phyloP scores from a whole-genome alignment of 2,113 vertebrate species.

The Pangasianodon gigas region DNA sequence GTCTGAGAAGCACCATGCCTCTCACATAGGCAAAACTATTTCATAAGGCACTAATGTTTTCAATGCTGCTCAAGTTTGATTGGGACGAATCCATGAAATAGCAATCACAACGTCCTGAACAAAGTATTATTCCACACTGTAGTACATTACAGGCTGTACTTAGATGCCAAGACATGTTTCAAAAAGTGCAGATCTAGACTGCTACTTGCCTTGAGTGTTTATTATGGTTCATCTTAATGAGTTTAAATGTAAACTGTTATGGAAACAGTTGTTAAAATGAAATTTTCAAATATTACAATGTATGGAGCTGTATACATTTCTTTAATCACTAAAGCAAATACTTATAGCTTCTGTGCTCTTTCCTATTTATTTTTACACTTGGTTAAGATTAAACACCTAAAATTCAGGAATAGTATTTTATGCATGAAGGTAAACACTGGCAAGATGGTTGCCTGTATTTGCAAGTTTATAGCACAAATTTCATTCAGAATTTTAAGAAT shows the following conservation, averaged over 20 bases:
- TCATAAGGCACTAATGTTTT: conserved; percentile 20
- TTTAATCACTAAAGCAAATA: conserved; percentile 47
- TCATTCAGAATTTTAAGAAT: neutral
- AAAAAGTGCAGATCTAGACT: conserved; percentile 26
- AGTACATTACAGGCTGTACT: conserved; percentile 20
- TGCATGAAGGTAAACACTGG: neutral
- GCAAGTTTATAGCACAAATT: neutral
- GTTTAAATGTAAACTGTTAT: conserved; percentile 21
- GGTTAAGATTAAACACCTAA: neutral
- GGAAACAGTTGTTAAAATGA: conserved; percentile 37
- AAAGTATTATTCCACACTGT: conserved; percentile 44
- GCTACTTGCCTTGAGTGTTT: conserved; percentile 24
- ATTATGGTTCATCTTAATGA: conserved; percentile 17
- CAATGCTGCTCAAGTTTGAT: conserved; percentile 42
- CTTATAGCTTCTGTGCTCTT: conserved; percentile 18
- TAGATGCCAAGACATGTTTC: conserved; percentile 18
- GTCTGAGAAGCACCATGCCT: conserved; percentile 3
- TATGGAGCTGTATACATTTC: conserved; percentile 30
- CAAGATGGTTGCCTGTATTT: neutral
- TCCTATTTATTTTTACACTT: neutral
- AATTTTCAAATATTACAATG: conserved; percentile 34
- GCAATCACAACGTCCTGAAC: conserved; percentile 21
- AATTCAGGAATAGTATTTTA: neutral
- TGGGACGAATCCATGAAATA: conserved; percentile 5
- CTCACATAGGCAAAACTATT: neutral